Conservation (phyloP, 2,797 vertebrate genomes). For the Schizopygopsis malacanthus region DNA sequence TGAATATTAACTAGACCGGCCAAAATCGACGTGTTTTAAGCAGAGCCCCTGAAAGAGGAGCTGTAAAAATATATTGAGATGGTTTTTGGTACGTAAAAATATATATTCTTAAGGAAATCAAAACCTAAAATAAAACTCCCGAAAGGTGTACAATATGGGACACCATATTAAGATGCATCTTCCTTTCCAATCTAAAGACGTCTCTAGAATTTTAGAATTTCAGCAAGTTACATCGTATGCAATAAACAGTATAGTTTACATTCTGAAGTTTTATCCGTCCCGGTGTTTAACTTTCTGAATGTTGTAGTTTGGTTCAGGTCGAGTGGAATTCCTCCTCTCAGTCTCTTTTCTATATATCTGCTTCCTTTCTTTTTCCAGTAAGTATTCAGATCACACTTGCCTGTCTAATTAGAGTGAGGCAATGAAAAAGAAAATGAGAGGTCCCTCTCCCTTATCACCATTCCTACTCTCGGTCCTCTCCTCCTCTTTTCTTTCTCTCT, state of each 20-base stretch:
- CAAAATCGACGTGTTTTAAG: too few relatives aligned
- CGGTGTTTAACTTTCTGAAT: not conserved
- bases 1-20: too few relatives aligned
- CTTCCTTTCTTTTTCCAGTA: conserved; percentile 62
- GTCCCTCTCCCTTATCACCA: conserved; percentile 62
- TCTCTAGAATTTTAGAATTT: not conserved
- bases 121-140: too few relatives aligned
- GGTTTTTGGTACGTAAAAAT: too few relatives aligned
- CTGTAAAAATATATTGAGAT: too few relatives aligned
- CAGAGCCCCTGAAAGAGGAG: too few relatives aligned
- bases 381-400: conserved; percentile 75
- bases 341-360: conserved; percentile 46
- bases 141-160: too few relatives aligned
- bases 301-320: conserved; percentile 25
- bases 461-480: conserved; percentile 57
- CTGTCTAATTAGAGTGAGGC: conserved; percentile 77
- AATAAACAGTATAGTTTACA: not conserved
- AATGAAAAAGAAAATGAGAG: conserved; percentile 65
- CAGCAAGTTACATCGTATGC: not conserved
- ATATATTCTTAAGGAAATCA: too few relatives aligned
- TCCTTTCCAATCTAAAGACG: not conserved
- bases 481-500: conserved; percentile 58
- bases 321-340: conserved; percentile 5
- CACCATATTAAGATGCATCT: not conserved
- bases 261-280: not conserved